Evolutionary conservation across 2,888 invertebrate species (phyloP).

Genomic region (Meteorus colon): DNA sequence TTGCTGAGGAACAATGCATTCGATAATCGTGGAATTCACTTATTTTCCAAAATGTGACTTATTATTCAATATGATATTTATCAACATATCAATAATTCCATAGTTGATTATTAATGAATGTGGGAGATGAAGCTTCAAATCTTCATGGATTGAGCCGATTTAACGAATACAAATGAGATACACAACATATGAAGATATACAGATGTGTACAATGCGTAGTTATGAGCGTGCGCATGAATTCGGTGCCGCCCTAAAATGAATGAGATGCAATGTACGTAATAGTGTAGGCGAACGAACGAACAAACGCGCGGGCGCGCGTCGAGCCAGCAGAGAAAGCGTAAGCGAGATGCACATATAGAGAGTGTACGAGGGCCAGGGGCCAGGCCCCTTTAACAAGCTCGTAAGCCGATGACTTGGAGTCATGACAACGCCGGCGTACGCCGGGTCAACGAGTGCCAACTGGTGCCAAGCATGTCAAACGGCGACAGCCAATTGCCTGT

Average conservation of each 20-base stretch:
- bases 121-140: no score
- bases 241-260: constrained; percentile 20
- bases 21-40: no score
- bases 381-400: constrained; percentile 67
- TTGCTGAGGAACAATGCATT: no score
- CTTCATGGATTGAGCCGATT: not conserved
- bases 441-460: constrained; percentile 71
- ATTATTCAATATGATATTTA: no score
- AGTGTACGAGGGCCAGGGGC: constrained; percentile 63
- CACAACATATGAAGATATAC: not conserved
- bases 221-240: constrained; percentile 32
- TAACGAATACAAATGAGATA: not conserved
- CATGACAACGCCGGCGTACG: constrained; percentile 68
- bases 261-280: constrained; percentile 3
- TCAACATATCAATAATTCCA: no score
- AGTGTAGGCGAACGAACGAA: not conserved
- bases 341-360: constrained; percentile 36
- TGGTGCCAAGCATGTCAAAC: constrained; percentile 71
- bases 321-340: constrained; percentile 35
- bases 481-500: constrained; percentile 68
- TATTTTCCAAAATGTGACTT: not conserved
- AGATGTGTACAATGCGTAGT: not conserved
- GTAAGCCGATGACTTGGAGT: constrained; percentile 72
- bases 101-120: no score
- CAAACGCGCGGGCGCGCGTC: not conserved